Evolutionary conservation across 2,113 vertebrate genomes (phyloP).

Genomic region (Condylura cristata): DNA sequence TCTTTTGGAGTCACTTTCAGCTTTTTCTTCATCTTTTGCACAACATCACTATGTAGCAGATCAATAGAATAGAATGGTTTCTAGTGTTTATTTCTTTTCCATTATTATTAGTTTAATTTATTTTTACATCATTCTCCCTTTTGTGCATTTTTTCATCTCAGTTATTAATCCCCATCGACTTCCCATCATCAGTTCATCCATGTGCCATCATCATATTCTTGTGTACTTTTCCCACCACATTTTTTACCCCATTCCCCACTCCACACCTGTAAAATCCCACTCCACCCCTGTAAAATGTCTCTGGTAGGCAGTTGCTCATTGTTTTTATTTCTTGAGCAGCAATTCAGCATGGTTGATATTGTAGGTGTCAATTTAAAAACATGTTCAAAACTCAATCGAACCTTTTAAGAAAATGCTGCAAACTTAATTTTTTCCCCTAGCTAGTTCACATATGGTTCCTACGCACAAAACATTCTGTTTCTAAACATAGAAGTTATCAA

Average conservation of each 20-base stretch:
- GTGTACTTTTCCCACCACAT: no score
- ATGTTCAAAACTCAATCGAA: background rate
- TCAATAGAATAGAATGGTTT: background rate
- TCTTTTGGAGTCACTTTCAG: background rate
- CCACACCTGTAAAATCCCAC: no score
- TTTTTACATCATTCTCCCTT: no score
- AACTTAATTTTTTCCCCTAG: background rate
- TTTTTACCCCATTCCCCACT: no score
- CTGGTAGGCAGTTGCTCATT: no score
- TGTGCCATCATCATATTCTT: no score
- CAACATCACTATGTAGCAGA: background rate
- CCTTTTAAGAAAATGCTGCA: background rate
- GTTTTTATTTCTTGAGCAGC: background rate
- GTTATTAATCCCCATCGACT: no score
- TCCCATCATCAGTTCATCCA: no score
- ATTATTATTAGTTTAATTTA: no score
- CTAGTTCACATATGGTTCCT: background rate
- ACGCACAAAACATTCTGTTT: background rate
- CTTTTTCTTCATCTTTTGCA: background rate
- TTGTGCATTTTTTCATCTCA: no score
- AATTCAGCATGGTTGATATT: background rate
- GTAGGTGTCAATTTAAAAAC: background rate
- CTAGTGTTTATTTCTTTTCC: no score
- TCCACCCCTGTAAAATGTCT: no score
- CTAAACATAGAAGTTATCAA: background rate